Percentiles rank a stretch among this genome's conserved stretches.
Evolutionary conservation across 2,888 invertebrate species (phyloP).

Genomic region (Blera fallax): DNA sequence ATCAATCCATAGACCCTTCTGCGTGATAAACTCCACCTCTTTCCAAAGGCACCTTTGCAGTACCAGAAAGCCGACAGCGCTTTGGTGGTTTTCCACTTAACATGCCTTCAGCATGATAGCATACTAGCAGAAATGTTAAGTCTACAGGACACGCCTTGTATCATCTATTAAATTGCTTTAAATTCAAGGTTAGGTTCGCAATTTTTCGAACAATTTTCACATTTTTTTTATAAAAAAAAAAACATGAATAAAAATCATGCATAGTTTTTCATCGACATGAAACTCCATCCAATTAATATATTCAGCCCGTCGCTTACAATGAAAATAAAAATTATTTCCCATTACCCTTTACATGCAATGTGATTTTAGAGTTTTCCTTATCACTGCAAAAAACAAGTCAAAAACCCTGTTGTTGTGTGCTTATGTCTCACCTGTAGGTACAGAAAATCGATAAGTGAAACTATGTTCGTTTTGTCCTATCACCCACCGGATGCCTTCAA

Average conservation of each 20-base stretch:
- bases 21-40: no score
- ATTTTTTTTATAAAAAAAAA: not conserved
- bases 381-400: slow-evolving; percentile 31
- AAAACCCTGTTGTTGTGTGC: not conserved
- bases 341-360: slow-evolving; percentile 53
- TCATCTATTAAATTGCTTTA: not conserved
- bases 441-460: slow-evolving; percentile 27
- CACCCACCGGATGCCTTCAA: slow-evolving; percentile 30
- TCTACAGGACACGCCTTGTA: not conserved
- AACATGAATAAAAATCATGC: not conserved
- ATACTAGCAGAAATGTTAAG: not conserved
- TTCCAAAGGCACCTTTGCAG: no score
- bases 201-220: slow-evolving; percentile 4
- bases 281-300: slow-evolving; percentile 6
- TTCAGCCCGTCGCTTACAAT: not conserved
- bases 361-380: slow-evolving; percentile 47
- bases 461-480: not conserved
- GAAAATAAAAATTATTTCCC: slow-evolving; percentile 41
- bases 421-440: not conserved
- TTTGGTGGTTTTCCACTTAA: no score
- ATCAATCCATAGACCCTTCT: no score
- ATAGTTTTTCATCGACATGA: slow-evolving; percentile 17
- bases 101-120: no score
- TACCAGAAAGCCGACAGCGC: no score
- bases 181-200: not conserved